A percentile compares a stretch with the other conserved stretches of the same genome.
phyloP scores from a whole-genome alignment of 2,797 vertebrate genomes.

The Tokudaia tokunoshimensis region DNA sequence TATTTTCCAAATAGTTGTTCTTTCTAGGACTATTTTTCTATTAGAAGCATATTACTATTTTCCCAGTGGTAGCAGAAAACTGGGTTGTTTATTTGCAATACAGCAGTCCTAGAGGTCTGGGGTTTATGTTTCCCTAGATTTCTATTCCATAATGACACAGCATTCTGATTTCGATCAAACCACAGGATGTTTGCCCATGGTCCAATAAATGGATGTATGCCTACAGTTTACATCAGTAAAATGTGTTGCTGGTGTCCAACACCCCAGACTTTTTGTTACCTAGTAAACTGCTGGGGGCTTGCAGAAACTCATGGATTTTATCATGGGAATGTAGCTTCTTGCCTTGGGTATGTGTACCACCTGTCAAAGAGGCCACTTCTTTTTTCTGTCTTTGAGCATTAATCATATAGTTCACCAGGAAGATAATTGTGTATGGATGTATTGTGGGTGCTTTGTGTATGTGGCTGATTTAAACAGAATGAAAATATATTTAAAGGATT shows the following conservation, averaged over 20 bases:
- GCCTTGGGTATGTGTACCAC: neutral
- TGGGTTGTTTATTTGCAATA: conserved; percentile 44
- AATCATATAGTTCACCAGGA: neutral
- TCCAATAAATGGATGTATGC: conserved; percentile 26
- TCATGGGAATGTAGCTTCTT: neutral
- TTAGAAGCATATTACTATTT: conserved; percentile 64
- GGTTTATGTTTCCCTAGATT: conserved; percentile 61
- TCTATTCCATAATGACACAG: neutral
- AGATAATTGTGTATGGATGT: neutral
- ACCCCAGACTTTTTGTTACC: neutral
- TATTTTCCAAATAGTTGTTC: conserved; percentile 66
- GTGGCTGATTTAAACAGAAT: neutral
- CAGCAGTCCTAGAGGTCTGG: conserved; percentile 30
- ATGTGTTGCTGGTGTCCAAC: neutral
- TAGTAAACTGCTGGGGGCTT: neutral
- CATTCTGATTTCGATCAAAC: conserved; percentile 65
- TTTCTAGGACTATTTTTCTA: conserved; percentile 71
- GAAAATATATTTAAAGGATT: conserved; percentile 12
- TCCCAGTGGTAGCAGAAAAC: conserved; percentile 56
- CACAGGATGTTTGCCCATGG: conserved; percentile 5
- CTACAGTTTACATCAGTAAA: conserved; percentile 49
- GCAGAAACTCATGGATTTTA: neutral
- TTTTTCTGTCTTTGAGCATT: conserved; percentile 35
- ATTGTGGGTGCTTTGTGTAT: neutral
- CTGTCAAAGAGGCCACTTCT: neutral